Evolutionary conservation across 1,140 invertebrate genomes (phyloP).

Genomic region (Nymphalis io): DNA sequence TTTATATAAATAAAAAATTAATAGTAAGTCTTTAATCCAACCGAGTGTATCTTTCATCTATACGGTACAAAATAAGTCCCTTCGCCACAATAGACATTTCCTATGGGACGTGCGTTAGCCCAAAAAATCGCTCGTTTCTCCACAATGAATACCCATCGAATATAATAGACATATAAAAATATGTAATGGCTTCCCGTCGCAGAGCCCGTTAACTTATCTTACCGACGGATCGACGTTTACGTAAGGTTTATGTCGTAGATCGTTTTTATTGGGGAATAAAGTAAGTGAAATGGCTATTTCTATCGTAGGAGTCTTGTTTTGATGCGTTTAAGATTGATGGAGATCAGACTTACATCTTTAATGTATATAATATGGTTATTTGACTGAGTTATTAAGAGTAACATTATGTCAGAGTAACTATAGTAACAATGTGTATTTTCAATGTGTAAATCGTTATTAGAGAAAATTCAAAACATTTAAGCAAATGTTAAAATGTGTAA

Average conservation of each 20-base stretch:
- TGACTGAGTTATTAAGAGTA: neutral
- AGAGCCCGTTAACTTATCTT: conserved; percentile 54
- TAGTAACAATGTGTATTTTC: no score
- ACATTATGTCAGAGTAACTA: no score
- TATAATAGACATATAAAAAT: conserved; percentile 59
- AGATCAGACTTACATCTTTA: neutral
- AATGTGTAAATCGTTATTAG: no score
- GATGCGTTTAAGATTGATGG: conserved; percentile 20
- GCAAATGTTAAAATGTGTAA: no score
- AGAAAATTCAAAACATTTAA: no score
- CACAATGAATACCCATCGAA: conserved; percentile 46
- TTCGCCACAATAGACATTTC: conserved; percentile 38
- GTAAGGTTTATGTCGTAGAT: conserved; percentile 48
- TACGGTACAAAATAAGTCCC: conserved; percentile 20
- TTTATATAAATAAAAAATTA: neutral
- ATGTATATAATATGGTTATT: neutral
- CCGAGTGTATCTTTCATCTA: conserved; percentile 10
- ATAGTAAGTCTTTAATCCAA: neutral
- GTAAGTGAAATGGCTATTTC: conserved; percentile 29
- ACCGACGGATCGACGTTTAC: conserved; percentile 57
- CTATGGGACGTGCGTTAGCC: conserved; percentile 38
- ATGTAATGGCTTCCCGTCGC: conserved; percentile 58
- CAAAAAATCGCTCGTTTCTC: conserved; percentile 35
- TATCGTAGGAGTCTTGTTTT: conserved; percentile 24
- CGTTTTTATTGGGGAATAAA: conserved; percentile 60